These are phyloP conservation scores for Chaetodon trifasciatus DNA, from an alignment of 2,797 vertebrate species.

Conservation along the genomic window DNA sequence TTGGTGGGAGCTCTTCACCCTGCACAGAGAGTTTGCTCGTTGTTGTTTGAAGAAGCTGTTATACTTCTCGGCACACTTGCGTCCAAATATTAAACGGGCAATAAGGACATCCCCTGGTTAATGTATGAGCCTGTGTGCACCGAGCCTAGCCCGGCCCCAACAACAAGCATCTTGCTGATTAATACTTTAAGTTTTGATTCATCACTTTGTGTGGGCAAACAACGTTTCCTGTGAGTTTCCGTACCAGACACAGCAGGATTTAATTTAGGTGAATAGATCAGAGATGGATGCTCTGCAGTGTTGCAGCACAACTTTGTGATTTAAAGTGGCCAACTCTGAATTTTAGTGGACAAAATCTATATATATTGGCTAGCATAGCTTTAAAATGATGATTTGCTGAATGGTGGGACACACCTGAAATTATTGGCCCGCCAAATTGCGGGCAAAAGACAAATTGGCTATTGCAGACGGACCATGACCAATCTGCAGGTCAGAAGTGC, in stretches of 20 bases:
- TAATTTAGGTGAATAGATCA: slow-evolving; percentile 38
- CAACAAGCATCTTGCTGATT: slow-evolving; percentile 59
- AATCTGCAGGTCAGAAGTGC: slow-evolving; percentile 70
- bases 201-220: slow-evolving; percentile 49
- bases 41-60: slow-evolving; percentile 33
- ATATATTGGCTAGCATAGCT: background rate
- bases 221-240: slow-evolving; percentile 54
- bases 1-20: slow-evolving; percentile 7
- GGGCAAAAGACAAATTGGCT: slow-evolving; percentile 37
- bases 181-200: slow-evolving; percentile 67
- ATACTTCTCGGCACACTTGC: slow-evolving; percentile 37
- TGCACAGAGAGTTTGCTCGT: slow-evolving; percentile 14
- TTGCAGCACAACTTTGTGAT: slow-evolving; percentile 18
- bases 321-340: slow-evolving; percentile 20
- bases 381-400: slow-evolving; percentile 17
- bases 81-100: slow-evolving; percentile 49
- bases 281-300: slow-evolving; percentile 35
- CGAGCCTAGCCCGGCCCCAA: slow-evolving; percentile 29
- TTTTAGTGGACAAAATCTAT: background rate
- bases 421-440: slow-evolving; percentile 1
- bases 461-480: slow-evolving; percentile 40
- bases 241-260: slow-evolving; percentile 47
- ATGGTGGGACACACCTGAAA: background rate
- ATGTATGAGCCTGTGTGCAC: slow-evolving; percentile 42
- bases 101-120: slow-evolving; percentile 51